Conservation (phyloP, 2,113 vertebrate genomes). For the Dunckerocampus dactyliophorus region DNA sequence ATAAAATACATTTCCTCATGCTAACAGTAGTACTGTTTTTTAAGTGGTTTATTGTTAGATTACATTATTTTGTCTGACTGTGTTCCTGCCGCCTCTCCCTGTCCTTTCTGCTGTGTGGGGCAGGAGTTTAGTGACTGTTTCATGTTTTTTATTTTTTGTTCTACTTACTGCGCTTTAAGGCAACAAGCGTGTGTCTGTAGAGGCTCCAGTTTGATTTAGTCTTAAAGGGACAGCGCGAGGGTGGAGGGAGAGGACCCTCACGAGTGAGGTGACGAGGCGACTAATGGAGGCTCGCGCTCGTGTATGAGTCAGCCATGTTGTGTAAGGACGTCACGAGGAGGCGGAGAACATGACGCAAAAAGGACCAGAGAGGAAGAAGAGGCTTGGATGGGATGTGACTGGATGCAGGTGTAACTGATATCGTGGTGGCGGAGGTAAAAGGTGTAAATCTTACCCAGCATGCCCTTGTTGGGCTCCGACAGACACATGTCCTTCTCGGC, state of each 20-base stretch:
- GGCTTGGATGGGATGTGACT: not conserved
- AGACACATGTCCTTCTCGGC: conserved; percentile 98
- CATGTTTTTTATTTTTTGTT: too few relatives aligned
- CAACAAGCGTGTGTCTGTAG: not conserved
- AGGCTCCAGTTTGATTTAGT: not conserved
- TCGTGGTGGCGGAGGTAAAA: not conserved
- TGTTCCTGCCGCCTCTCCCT: too few relatives aligned
- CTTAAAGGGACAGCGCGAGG: not conserved
- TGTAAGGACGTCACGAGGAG: conserved; percentile 34
- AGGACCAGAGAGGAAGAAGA: not conserved
- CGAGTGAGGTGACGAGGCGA: conserved; percentile 45
- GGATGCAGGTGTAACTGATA: not conserved
- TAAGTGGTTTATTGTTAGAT: too few relatives aligned
- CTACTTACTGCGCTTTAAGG: too few relatives aligned
- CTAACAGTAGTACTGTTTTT: too few relatives aligned
- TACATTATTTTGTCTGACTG: too few relatives aligned
- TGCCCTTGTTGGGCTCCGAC: conserved; percentile 96
- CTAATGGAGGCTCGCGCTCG: conserved; percentile 16
- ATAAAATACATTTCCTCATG: too few relatives aligned
- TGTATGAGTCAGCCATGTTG: conserved; percentile 67
- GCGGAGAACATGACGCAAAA: conserved; percentile 1
- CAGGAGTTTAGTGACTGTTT: too few relatives aligned
- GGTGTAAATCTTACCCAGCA: conserved; percentile 84
- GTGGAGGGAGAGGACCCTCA: conserved; percentile 16
- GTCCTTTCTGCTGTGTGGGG: too few relatives aligned